These are phyloP conservation scores for Malthinus flaveolus DNA, from an alignment of 2,888 invertebrate genomes.

Conservation along the genomic window DNA sequence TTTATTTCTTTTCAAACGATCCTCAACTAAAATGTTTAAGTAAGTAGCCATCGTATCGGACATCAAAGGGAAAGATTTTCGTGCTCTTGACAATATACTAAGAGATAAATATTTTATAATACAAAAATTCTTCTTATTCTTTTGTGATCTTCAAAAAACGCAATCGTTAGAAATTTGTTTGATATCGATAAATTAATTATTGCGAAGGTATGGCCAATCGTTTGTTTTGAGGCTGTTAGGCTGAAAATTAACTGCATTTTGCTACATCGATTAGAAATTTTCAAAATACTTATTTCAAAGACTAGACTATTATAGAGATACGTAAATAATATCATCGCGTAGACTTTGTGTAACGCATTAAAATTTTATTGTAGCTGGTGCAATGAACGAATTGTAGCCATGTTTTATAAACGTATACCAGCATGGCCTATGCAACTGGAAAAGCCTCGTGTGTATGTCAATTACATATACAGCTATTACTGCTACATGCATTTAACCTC, in stretches of 20 bases:
- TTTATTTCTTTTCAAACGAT: no score
- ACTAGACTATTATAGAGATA: conserved; percentile 23
- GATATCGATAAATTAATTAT: no score
- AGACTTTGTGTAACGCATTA: conserved; percentile 33
- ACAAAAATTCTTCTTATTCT: no score
- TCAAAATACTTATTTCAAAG: neutral
- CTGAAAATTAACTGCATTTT: conserved; percentile 2
- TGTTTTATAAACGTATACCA: conserved; percentile 25
- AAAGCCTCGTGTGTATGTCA: conserved; percentile 21
- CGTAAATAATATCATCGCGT: conserved; percentile 27
- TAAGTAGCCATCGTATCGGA: no score
- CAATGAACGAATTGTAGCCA: conserved; percentile 32
- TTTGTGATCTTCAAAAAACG: no score
- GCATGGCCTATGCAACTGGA: conserved; percentile 35
- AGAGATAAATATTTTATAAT: no score
- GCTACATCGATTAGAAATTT: neutral
- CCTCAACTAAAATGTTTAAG: no score
- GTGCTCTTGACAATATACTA: no score
- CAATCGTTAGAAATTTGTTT: no score
- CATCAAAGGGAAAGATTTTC: no score
- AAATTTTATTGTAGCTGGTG: conserved; percentile 33
- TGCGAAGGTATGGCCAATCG: no score
- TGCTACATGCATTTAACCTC: conserved; percentile 52
- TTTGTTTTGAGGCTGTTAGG: no score
- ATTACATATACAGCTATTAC: conserved; percentile 45